Evolutionary conservation across 2,113 vertebrate genomes (phyloP).

Genomic region (Hypanus sabinus): DNA sequence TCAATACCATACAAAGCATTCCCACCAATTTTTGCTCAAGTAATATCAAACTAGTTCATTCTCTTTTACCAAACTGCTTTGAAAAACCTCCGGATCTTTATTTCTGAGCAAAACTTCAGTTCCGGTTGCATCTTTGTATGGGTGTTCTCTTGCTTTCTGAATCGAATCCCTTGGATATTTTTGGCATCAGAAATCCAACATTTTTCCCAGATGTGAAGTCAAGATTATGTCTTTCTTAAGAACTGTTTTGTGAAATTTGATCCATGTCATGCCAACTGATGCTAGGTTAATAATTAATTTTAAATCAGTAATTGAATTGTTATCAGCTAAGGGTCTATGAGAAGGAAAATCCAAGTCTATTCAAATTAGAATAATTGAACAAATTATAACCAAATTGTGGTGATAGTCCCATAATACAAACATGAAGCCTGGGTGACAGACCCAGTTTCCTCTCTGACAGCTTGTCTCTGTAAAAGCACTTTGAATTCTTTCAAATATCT

Average conservation of each 20-base stretch:
- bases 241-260: background rate
- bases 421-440: too few species aligned
- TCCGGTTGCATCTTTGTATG: background rate
- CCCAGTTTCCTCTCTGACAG: too few species aligned
- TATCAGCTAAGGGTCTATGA: too few species aligned
- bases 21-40: background rate
- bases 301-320: too few species aligned
- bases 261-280: background rate
- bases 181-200: background rate
- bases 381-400: background rate
- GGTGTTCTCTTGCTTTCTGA: background rate
- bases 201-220: background rate
- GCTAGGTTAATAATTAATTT: too few species aligned
- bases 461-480: too few species aligned
- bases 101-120: background rate
- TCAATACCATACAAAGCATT: background rate
- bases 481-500: too few species aligned
- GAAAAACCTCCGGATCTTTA: background rate
- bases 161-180: background rate
- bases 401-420: too few species aligned
- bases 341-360: background rate
- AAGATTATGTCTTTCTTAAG: background rate
- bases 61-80: background rate
- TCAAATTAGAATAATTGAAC: background rate
- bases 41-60: background rate